Conservation (phyloP, 2,797 vertebrate species). For the Danio tinwini region DNA sequence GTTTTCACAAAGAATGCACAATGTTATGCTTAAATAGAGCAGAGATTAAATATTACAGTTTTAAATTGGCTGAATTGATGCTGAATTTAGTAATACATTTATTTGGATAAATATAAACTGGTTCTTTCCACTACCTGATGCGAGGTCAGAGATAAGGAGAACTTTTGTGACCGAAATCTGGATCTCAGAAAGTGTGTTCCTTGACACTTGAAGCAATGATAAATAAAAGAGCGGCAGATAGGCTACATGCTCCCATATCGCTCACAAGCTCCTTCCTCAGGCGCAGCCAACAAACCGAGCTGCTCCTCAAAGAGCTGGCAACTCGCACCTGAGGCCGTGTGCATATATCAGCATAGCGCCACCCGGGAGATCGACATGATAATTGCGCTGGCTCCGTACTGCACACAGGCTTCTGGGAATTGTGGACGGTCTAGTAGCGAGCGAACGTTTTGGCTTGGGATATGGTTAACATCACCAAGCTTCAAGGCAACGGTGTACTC, state of each 20-base stretch:
- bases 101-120: not conserved
- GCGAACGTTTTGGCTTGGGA: constrained; percentile 93
- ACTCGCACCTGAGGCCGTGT: constrained; percentile 85
- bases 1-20: no score
- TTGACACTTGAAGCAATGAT: constrained; percentile 1
- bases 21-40: no score
- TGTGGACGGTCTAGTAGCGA: constrained; percentile 89
- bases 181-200: constrained; percentile 12
- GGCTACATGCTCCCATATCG: constrained; percentile 36
- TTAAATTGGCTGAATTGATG: no score
- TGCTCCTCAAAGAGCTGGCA: constrained; percentile 83
- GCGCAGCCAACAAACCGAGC: constrained; percentile 77
- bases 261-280: constrained; percentile 63
- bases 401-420: constrained; percentile 87
- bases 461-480: constrained; percentile 88
- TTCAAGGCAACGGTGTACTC: constrained; percentile 91
- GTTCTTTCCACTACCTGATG: not conserved
- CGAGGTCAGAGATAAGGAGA: constrained; percentile 14
- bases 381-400: constrained; percentile 91
- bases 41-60: no score
- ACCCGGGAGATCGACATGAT: constrained; percentile 97
- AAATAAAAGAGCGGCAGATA: constrained; percentile 59
- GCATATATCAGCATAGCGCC: constrained; percentile 73
- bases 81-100: not conserved
- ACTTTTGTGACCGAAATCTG: constrained; percentile 2